These are phyloP conservation scores for Montipora capricornis DNA, from an alignment of 64 coral and sea anemone species.

Conservation along the genomic window DNA sequence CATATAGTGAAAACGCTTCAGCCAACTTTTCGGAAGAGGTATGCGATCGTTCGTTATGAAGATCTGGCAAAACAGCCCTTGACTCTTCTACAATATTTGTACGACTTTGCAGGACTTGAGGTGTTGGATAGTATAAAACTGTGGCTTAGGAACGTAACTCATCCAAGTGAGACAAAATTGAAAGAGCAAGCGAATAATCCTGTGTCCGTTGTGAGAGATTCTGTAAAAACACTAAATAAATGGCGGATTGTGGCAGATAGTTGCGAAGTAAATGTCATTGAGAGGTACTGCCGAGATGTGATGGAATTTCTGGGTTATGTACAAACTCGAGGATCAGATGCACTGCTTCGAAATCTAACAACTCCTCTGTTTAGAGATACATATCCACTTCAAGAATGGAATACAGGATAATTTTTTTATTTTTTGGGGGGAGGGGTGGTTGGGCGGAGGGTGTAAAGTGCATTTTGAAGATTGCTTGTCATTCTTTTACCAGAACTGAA, in stretches of 20 bases:
- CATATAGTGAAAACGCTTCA: neutral
- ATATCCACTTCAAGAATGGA: constrained; percentile 12
- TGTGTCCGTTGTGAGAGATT: constrained; percentile 16
- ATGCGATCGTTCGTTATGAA: constrained; percentile 22
- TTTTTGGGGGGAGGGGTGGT: too few relatives aligned
- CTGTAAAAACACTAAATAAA: neutral
- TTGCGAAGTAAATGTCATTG: constrained; percentile 1
- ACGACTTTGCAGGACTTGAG: constrained; percentile 16
- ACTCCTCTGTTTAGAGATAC: constrained; percentile 8
- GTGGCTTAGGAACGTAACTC: constrained; percentile 16
- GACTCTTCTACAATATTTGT: neutral
- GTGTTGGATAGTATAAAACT: neutral
- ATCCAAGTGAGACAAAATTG: neutral
- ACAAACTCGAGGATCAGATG: constrained; percentile 11
- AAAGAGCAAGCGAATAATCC: neutral
- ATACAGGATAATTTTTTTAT: neutral
- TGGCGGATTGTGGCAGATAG: neutral
- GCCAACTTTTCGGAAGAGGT: neutral
- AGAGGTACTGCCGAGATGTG: constrained; percentile 35
- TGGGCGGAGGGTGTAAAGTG: too few relatives aligned
- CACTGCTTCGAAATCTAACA: constrained; percentile 33
- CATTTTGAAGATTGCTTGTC: too few relatives aligned
- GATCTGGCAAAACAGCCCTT: constrained; percentile 3
- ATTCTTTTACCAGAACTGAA: too few relatives aligned
- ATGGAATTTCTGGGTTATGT: constrained; percentile 36